phyloP scores from a whole-genome alignment of 2,113 vertebrate species.

The Plecturocebus donacophilus region DNA sequence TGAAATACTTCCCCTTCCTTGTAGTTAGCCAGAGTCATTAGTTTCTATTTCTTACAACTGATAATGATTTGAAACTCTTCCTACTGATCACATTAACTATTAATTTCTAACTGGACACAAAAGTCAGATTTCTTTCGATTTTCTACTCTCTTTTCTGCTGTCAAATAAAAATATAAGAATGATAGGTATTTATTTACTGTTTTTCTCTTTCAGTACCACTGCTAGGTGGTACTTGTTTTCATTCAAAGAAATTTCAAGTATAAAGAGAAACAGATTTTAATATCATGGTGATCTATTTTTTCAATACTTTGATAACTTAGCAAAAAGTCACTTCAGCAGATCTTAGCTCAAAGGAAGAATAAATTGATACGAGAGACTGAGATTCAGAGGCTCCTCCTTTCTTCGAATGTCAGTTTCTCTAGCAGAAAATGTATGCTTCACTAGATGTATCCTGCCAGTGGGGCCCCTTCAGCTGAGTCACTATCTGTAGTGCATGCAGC shows the following conservation, averaged over 20 bases:
- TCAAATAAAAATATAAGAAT: slow-evolving; percentile 18
- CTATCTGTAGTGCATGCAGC: not conserved
- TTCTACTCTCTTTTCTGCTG: not conserved
- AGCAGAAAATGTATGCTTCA: not conserved
- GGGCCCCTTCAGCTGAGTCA: not conserved
- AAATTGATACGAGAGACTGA: not conserved
- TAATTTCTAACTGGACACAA: not conserved
- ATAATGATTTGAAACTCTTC: not conserved
- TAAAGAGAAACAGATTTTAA: not conserved
- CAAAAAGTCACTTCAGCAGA: not conserved
- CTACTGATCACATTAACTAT: not conserved
- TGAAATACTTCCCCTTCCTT: not conserved
- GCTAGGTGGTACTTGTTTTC: not conserved
- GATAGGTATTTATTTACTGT: not conserved
- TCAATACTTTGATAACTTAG: not conserved
- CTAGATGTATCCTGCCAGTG: not conserved
- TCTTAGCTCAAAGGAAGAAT: not conserved
- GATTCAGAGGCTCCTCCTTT: not conserved
- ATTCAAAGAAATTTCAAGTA: not conserved
- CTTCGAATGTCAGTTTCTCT: not conserved
- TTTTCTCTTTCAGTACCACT: not conserved
- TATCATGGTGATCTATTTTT: not conserved
- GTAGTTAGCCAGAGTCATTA: not conserved
- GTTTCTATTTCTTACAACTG: not conserved
- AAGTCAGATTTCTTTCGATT: not conserved